These are phyloP conservation scores for Sylvicola cinctus DNA, from an alignment of 2,888 invertebrate genomes.

Conservation along the genomic window DNA sequence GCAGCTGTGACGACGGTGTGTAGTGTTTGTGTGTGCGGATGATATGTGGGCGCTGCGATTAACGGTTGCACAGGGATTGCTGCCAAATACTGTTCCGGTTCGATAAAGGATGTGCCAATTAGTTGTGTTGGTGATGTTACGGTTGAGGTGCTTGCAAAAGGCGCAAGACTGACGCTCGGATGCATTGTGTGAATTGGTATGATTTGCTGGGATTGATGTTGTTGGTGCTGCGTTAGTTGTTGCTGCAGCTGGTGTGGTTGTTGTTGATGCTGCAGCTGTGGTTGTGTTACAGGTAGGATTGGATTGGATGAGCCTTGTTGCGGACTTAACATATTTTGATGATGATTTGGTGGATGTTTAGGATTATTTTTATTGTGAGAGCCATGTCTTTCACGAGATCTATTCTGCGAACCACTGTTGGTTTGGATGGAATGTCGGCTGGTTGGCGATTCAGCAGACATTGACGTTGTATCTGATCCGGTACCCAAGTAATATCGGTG, in stretches of 20 bases:
- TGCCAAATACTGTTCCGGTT: slow-evolving; percentile 31
- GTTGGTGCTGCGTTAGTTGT: background rate
- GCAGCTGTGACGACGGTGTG: slow-evolving; percentile 21
- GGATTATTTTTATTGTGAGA: too few relatives aligned
- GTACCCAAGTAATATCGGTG: slow-evolving; percentile 18
- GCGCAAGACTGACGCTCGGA: too few relatives aligned
- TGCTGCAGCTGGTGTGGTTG: background rate
- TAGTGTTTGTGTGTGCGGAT: too few relatives aligned
- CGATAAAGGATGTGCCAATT: slow-evolving; percentile 22
- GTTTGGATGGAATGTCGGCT: slow-evolving; percentile 33
- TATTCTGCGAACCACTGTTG: slow-evolving; percentile 26
- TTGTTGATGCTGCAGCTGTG: background rate
- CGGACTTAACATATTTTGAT: too few relatives aligned
- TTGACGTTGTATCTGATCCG: slow-evolving; percentile 34
- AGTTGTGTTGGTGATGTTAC: slow-evolving; percentile 12
- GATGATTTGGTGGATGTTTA: too few relatives aligned
- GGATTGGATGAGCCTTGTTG: too few relatives aligned
- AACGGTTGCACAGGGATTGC: slow-evolving; percentile 37
- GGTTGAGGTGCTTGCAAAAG: too few relatives aligned
- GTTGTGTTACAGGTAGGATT: too few relatives aligned
- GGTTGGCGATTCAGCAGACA: slow-evolving; percentile 44
- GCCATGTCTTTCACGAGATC: too few relatives aligned
- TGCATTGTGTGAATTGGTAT: background rate
- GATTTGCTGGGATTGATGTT: background rate
- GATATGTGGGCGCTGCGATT: too few relatives aligned